Percentiles rank a stretch among this genome's conserved stretches.
Conservation (phyloP, 2,888 invertebrate species). For the Gisinianus flammeolus region DNA sequence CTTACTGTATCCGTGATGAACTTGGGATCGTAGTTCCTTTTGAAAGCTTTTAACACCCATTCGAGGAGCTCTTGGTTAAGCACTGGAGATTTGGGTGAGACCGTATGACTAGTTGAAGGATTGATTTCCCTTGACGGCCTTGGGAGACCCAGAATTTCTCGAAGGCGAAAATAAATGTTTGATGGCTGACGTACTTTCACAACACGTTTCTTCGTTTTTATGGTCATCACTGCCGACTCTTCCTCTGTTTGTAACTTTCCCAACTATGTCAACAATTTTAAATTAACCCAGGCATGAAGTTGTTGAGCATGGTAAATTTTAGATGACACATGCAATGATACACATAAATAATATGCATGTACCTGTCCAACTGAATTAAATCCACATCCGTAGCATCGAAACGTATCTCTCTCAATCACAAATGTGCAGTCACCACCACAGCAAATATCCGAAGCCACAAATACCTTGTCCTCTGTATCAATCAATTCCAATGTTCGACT, state of each 20-base stretch:
- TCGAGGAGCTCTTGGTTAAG: constrained; percentile 55
- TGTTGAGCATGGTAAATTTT: background rate
- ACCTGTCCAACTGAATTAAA: constrained; percentile 56
- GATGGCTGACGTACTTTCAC: constrained; percentile 58
- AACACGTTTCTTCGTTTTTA: constrained; percentile 57
- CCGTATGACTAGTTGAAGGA: constrained; percentile 40
- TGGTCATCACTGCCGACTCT: constrained; percentile 56
- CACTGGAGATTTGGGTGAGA: constrained; percentile 45
- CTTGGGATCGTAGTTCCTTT: constrained; percentile 52
- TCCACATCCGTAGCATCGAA: constrained; percentile 54
- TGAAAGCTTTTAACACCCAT: constrained; percentile 54
- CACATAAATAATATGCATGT: background rate
- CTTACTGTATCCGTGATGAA: constrained; percentile 51
- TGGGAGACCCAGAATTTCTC: constrained; percentile 56
- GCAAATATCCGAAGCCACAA: constrained; percentile 52
- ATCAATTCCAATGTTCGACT: constrained; percentile 56
- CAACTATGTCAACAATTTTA: constrained; percentile 37
- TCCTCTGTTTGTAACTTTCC: constrained; percentile 57
- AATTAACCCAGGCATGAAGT: background rate
- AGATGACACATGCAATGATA: background rate
- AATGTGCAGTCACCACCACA: constrained; percentile 58
- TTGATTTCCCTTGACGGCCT: constrained; percentile 50
- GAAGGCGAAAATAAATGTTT: constrained; percentile 56
- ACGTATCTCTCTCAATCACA: constrained; percentile 54
- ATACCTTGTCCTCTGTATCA: constrained; percentile 56